These are phyloP conservation scores for Acanthopleura granulata DNA, from an alignment of 2,888 invertebrate species.

Conservation along the genomic window DNA sequence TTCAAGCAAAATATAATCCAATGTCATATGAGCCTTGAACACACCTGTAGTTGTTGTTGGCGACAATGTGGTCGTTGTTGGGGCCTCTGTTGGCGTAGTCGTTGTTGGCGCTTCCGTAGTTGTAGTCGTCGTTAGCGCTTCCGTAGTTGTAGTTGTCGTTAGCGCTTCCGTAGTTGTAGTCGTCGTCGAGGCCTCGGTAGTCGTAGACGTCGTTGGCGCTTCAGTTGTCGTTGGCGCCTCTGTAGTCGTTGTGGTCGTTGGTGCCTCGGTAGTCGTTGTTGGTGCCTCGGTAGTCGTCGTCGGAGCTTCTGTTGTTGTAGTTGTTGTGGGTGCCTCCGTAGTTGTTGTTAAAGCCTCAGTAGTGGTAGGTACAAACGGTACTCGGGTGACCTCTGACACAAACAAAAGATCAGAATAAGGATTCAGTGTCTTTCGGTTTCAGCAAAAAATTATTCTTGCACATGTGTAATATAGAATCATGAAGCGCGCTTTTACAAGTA, in stretches of 20 bases:
- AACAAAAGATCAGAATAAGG: too few species aligned
- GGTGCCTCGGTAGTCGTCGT: background rate
- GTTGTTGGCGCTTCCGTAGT: background rate
- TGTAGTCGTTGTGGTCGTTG: background rate
- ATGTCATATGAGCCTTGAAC: too few species aligned
- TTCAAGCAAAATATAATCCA: too few species aligned
- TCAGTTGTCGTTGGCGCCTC: background rate
- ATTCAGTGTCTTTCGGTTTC: too few species aligned
- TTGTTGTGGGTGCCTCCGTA: background rate
- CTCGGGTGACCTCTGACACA: background rate
- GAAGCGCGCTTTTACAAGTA: too few species aligned
- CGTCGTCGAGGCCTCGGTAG: background rate
- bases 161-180: background rate
- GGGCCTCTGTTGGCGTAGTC: background rate
- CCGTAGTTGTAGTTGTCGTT: background rate
- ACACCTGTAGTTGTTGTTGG: background rate
- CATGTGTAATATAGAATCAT: too few species aligned
- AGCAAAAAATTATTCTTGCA: too few species aligned
- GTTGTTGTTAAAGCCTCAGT: slow-evolving; percentile 6
- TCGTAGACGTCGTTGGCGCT: background rate
- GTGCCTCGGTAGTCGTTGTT: background rate
- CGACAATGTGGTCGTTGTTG: background rate
- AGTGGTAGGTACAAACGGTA: background rate
- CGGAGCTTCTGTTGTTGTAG: slow-evolving; percentile 2
- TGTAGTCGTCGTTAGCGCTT: background rate